Conservation (phyloP, 2,113 vertebrate genomes). For the Aptenodytes patagonicus region DNA sequence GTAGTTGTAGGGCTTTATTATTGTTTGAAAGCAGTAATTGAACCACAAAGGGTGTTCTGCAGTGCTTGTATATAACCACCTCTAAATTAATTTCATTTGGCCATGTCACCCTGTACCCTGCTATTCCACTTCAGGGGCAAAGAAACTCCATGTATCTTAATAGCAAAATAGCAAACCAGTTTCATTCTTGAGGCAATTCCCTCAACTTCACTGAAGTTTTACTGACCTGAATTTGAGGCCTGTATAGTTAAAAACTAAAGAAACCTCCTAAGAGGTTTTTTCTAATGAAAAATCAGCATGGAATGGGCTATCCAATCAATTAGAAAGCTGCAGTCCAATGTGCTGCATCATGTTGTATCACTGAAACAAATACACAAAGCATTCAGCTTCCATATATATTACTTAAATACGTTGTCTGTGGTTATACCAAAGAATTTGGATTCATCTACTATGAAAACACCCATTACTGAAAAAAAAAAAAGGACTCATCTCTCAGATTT, state of each 20-base stretch:
- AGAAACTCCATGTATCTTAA: neutral
- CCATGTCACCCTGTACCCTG: rapidly evolving
- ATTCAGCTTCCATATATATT: neutral
- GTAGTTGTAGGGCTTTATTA: neutral
- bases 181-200: neutral
- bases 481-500: neutral
- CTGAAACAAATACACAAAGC: neutral
- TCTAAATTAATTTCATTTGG: neutral
- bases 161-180: neutral
- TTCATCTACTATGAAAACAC: neutral
- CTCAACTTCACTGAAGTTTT: neutral
- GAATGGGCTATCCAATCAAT: neutral
- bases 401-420: neutral
- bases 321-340: neutral
- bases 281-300: neutral
- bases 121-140: neutral
- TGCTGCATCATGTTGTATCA: neutral
- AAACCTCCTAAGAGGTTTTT: neutral
- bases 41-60: neutral
- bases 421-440: neutral
- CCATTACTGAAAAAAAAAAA: neutral
- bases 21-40: neutral
- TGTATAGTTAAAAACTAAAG: neutral
- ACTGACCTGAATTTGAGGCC: neutral
- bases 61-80: neutral